Evolutionary conservation across 2,113 vertebrate species (phyloP).

Genomic region (Caranx melampygus): DNA sequence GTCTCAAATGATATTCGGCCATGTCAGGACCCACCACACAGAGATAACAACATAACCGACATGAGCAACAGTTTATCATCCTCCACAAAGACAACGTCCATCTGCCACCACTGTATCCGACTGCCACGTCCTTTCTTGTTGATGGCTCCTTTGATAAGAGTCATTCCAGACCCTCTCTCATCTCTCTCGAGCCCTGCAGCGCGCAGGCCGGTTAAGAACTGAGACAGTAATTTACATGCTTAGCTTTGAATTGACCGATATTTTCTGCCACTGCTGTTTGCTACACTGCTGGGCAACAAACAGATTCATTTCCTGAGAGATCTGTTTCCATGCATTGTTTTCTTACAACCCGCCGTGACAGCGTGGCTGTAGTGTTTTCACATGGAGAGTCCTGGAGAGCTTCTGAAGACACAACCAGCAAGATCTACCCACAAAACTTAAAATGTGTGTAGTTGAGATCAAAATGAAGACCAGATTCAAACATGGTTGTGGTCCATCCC

Average conservation of each 20-base stretch:
- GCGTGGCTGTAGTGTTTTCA: too few species aligned
- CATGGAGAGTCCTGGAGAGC: too few species aligned
- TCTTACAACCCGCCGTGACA: neutral
- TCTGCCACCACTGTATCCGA: conserved; percentile 4
- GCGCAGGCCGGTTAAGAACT: neutral
- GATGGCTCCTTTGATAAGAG: neutral
- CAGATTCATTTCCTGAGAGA: conserved; percentile 3
- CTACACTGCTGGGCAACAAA: neutral
- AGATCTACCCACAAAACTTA: too few species aligned
- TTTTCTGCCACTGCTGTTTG: neutral
- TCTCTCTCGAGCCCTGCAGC: neutral
- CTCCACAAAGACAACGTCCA: neutral
- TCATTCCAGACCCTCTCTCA: too few species aligned
- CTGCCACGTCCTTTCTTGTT: neutral
- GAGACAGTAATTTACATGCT: neutral
- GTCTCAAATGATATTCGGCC: neutral
- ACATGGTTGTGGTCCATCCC: too few species aligned
- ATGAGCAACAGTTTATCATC: neutral
- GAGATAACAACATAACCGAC: neutral
- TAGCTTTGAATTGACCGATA: neutral
- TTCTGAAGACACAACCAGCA: too few species aligned
- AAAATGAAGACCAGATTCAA: too few species aligned
- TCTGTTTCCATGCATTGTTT: neutral
- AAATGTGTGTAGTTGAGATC: too few species aligned
- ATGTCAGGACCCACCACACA: too few species aligned